Conservation (phyloP, 2,888 invertebrate species). For the Lacanobia wlatinum region DNA sequence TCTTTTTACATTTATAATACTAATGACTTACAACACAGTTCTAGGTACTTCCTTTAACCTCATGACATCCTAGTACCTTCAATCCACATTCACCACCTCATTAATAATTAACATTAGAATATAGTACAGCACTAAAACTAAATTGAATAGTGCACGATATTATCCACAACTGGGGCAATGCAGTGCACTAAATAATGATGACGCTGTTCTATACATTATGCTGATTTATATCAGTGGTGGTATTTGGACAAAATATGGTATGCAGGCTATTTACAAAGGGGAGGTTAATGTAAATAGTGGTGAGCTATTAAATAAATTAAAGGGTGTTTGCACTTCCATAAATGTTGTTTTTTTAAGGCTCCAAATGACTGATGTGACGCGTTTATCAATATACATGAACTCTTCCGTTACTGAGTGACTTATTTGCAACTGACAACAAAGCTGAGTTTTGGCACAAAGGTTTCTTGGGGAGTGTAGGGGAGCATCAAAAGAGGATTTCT, state of each 20-base stretch:
- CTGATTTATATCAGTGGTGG: conserved; percentile 49
- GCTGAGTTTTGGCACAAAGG: too few relatives aligned
- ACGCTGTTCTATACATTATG: conserved; percentile 44
- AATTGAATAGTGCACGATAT: conserved; percentile 51
- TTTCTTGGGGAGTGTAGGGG: too few relatives aligned
- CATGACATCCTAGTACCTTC: background rate
- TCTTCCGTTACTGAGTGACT: too few relatives aligned
- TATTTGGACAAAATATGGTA: conserved; percentile 35
- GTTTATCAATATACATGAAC: too few relatives aligned
- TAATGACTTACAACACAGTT: too few relatives aligned
- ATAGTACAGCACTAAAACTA: conserved; percentile 42
- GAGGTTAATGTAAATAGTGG: background rate
- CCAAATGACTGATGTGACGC: background rate
- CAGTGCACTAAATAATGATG: conserved; percentile 60
- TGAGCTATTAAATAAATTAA: background rate
- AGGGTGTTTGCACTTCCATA: background rate
- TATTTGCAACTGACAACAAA: too few relatives aligned
- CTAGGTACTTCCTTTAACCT: too few relatives aligned
- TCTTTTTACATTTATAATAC: background rate
- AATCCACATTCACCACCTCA: conserved; percentile 1
- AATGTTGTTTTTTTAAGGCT: background rate
- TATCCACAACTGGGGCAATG: conserved; percentile 55
- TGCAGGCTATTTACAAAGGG: conserved; percentile 10
- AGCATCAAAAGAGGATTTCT: too few relatives aligned
- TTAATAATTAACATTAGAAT: conserved; percentile 47